Conservation (phyloP, 2,888 invertebrate species). For the Hyposoter didymator region DNA sequence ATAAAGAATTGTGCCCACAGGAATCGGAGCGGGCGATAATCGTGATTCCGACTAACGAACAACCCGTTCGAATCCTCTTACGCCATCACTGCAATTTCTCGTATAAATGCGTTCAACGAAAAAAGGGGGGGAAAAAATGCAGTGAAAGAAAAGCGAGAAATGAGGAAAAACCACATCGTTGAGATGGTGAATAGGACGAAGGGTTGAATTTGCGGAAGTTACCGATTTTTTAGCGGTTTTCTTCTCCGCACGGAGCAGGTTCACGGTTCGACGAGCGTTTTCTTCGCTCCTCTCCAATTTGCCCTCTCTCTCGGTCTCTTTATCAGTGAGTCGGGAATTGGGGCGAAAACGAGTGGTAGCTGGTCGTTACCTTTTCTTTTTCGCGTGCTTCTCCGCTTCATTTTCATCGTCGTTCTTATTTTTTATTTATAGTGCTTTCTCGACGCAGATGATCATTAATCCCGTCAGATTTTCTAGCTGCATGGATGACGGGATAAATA, state of each 20-base stretch:
- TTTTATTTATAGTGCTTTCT: constrained; percentile 14
- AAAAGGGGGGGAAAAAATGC: not conserved
- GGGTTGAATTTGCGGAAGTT: constrained; percentile 54
- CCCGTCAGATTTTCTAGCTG: not conserved
- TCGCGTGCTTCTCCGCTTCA: constrained; percentile 6
- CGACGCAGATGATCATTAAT: constrained; percentile 30
- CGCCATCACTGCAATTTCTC: constrained; percentile 11
- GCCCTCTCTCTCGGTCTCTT: not conserved
- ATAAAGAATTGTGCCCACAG: constrained; percentile 44
- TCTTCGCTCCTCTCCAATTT: constrained; percentile 36
- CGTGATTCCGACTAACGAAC: constrained; percentile 57
- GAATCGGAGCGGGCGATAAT: constrained; percentile 55
- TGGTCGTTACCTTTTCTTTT: constrained; percentile 34
- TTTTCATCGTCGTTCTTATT: constrained; percentile 40
- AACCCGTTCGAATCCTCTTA: constrained; percentile 22
- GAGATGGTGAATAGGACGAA: constrained; percentile 36
- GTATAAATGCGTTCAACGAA: constrained; percentile 19
- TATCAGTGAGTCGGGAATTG: constrained; percentile 52
- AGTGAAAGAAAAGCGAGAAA: constrained; percentile 12
- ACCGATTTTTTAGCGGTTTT: constrained; percentile 59
- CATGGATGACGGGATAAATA: not conserved
- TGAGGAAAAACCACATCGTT: constrained; percentile 29
- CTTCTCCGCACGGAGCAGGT: constrained; percentile 48
- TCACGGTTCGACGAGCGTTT: constrained; percentile 65
- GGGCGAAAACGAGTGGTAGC: constrained; percentile 61